Conservation (phyloP, 1,140 invertebrate species). For the Drosophila nasuta region DNA sequence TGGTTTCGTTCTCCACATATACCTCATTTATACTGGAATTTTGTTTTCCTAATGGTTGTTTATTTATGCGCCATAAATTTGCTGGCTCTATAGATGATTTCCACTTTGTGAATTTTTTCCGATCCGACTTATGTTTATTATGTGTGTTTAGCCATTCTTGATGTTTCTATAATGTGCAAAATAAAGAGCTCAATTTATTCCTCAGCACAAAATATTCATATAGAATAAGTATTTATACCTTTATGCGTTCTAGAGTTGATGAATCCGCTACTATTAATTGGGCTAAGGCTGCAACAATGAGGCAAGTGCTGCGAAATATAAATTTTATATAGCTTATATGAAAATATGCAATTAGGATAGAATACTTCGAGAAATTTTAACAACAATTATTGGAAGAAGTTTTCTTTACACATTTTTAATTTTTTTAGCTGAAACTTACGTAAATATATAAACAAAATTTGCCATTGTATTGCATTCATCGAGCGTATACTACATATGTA, state of each 20-base stretch:
- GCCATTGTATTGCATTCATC: slow-evolving; percentile 45
- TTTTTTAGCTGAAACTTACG: slow-evolving; percentile 21
- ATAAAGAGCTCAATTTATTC: not conserved
- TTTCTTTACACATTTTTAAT: not conserved
- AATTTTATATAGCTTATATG: not conserved
- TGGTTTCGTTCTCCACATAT: slow-evolving; percentile 70
- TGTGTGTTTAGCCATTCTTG: slow-evolving; percentile 77
- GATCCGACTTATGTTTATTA: slow-evolving; percentile 54
- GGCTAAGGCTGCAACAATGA: slow-evolving; percentile 45
- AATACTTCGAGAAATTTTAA: too few relatives aligned
- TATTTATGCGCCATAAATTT: slow-evolving; percentile 71
- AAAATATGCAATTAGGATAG: not conserved
- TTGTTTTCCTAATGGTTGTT: slow-evolving; percentile 36
- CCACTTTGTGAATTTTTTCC: slow-evolving; percentile 35
- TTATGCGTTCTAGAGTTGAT: slow-evolving; percentile 69
- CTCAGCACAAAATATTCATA: not conserved
- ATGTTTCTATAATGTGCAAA: slow-evolving; percentile 66
- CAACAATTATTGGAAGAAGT: too few relatives aligned
- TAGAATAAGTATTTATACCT: slow-evolving; percentile 41
- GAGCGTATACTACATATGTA: slow-evolving; percentile 41
- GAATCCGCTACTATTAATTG: slow-evolving; percentile 49
- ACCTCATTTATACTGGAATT: slow-evolving; percentile 69
- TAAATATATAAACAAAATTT: slow-evolving; percentile 43
- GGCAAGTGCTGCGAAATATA: slow-evolving; percentile 56
- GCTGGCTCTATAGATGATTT: slow-evolving; percentile 58